Percentiles rank a stretch among this genome's conserved stretches.
Conservation (phyloP, 2,888 invertebrate genomes). For the Mesorhabditis spiculigera region DNA sequence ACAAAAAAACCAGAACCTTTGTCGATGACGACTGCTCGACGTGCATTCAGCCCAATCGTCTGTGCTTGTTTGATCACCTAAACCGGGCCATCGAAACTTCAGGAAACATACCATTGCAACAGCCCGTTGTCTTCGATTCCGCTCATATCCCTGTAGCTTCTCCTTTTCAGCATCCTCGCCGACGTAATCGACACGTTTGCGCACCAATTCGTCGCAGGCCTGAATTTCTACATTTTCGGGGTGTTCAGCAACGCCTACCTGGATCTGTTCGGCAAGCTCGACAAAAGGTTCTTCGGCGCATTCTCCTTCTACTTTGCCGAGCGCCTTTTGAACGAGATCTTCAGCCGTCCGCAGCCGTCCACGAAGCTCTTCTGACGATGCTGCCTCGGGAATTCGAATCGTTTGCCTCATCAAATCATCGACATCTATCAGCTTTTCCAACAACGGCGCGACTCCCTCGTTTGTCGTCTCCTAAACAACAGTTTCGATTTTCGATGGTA, state of each 20-base stretch:
- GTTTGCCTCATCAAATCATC: conserved; percentile 24
- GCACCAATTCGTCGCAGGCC: conserved; percentile 23
- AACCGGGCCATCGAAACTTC: neutral
- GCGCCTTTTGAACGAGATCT: neutral
- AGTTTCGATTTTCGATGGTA: neutral
- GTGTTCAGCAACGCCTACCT: neutral
- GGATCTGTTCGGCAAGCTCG: conserved; percentile 29
- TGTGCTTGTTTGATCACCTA: conserved; percentile 35
- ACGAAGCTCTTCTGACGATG: no score
- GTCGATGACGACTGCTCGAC: conserved; percentile 22
- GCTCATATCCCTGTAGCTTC: conserved; percentile 37
- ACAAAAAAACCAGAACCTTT: conserved; percentile 19
- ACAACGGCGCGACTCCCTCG: conserved; percentile 27
- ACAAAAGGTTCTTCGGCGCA: neutral
- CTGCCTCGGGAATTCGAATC: neutral
- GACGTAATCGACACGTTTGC: conserved; percentile 34
- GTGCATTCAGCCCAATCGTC: conserved; percentile 30
- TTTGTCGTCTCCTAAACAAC: conserved; percentile 22
- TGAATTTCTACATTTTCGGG: neutral
- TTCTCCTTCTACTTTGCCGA: neutral
- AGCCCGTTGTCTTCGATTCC: conserved; percentile 32
- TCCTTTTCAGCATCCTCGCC: conserved; percentile 42
- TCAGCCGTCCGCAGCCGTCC: no score
- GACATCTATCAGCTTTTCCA: conserved; percentile 23
- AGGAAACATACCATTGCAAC: conserved; percentile 23